A percentile compares a stretch with the other conserved stretches of the same genome.
Conservation (phyloP, 2,888 invertebrate genomes). For the Tinea pellionella region DNA sequence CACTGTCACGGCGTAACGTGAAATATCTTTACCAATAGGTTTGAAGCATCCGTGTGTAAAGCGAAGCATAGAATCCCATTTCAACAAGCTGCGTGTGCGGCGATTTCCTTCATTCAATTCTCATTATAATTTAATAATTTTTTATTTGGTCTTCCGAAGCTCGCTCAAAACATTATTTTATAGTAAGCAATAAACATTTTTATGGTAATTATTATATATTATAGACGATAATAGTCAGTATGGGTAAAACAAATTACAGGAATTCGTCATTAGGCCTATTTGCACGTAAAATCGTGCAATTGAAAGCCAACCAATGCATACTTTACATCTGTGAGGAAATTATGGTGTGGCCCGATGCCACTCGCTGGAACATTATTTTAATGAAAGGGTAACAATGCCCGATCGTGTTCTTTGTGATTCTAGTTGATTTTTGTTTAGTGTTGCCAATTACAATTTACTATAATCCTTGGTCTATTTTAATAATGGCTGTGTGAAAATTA, state of each 20-base stretch:
- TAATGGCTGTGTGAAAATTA: too few species aligned
- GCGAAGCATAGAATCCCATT: too few species aligned
- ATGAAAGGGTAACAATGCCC: not conserved
- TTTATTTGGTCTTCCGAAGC: not conserved
- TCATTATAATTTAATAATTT: too few species aligned
- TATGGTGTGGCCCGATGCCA: not conserved
- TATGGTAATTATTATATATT: not conserved
- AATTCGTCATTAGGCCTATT: not conserved
- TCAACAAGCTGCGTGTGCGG: too few species aligned
- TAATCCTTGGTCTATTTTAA: too few species aligned
- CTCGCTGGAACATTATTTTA: not conserved
- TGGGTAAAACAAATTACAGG: not conserved
- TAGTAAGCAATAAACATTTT: not conserved
- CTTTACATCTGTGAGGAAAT: not conserved
- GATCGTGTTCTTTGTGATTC: not conserved
- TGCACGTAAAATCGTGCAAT: slow-evolving; percentile 2
- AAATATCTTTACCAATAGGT: too few species aligned
- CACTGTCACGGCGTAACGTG: too few species aligned
- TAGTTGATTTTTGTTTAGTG: not conserved
- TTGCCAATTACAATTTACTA: too few species aligned
- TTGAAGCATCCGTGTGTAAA: too few species aligned
- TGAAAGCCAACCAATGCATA: not conserved
- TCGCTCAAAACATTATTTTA: not conserved
- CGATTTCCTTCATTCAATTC: too few species aligned
- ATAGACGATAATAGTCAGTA: not conserved